Evolutionary conservation across 2,797 vertebrate species (phyloP), one percentile per base, ranked within the genome.

Genomic region (Lemur catta): DNA sequence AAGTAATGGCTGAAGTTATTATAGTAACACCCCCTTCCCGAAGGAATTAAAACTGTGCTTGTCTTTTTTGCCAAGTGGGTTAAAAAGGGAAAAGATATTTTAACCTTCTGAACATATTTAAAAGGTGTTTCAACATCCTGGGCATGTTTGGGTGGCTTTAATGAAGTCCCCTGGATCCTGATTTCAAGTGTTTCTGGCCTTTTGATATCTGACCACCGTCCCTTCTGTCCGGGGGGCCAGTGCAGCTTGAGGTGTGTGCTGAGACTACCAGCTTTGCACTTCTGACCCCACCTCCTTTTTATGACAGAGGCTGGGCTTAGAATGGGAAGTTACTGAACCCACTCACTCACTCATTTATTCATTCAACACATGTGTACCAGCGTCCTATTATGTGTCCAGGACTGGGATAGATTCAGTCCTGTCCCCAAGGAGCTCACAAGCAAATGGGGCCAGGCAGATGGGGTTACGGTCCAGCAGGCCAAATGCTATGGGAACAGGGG

Each of bases 1-100:
- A 97, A 97, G 65, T 93, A 97, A 97, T 93, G 84, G 93, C 87
- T 94, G 63, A 96, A 76, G 87, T 96, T 96, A 96, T 97, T 78
- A 90, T 24, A 67, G 91, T 9, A 87, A 94, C 38, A n/a, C 93
- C 89, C 67, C 59, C 59, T 57, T 82, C 81, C 79, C 78, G 38
- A 69, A 91, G 61, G 93, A 84, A 97, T 95, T 20, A 96, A 93
- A 87, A 94, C 61, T n/a, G 30, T 74, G 69, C 65, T 93, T 84
- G 43, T 69, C 57, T 94, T 65, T 63, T n/a, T 84, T 84, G 33
- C 22, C 84, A 26, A 91, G 81, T 48, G 61, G 63, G 43, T 92
- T 89, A 43, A 84, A 94, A 96, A 93, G 48, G 63, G 79, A 91
- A 94, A 94, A 38, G 14, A 78, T 48, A 46, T n/a, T 93, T 92